phyloP scores from a whole-genome alignment of 2,113 vertebrate genomes.

The Tachysurus fulvidraco region DNA sequence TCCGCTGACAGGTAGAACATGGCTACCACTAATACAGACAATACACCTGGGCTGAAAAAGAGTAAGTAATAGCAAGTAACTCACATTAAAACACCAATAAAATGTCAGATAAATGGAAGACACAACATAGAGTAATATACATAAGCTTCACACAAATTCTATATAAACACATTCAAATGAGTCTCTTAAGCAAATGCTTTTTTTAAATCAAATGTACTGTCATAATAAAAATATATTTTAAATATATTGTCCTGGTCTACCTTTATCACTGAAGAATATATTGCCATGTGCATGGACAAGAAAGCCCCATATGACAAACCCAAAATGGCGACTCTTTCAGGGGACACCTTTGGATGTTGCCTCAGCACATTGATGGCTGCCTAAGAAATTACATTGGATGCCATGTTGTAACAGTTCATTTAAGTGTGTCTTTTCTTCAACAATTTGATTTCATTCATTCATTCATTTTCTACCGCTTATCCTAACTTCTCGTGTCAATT shows the following conservation, averaged over 20 bases:
- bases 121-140: too few relatives aligned
- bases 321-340: constrained; percentile 54
- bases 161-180: not conserved
- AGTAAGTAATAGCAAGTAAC: not conserved
- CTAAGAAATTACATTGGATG: constrained; percentile 34
- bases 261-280: constrained; percentile 52
- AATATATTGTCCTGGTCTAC: constrained; percentile 30
- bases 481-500: too few relatives aligned
- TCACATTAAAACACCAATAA: not conserved
- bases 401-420: not conserved
- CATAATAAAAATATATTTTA: not conserved
- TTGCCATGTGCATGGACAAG: constrained; percentile 51
- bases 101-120: not conserved
- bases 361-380: constrained; percentile 52
- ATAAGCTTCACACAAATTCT: not conserved
- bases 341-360: constrained; percentile 57
- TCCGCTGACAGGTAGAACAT: constrained; percentile 40
- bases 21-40: constrained; percentile 60
- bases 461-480: too few relatives aligned
- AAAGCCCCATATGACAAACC: constrained; percentile 60
- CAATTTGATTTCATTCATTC: not conserved
- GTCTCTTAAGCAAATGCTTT: not conserved
- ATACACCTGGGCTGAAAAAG: constrained; percentile 61
- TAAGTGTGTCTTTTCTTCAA: not conserved
- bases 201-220: not conserved